Conservation (phyloP, 2,888 invertebrate species). For the Dynastes maya region DNA sequence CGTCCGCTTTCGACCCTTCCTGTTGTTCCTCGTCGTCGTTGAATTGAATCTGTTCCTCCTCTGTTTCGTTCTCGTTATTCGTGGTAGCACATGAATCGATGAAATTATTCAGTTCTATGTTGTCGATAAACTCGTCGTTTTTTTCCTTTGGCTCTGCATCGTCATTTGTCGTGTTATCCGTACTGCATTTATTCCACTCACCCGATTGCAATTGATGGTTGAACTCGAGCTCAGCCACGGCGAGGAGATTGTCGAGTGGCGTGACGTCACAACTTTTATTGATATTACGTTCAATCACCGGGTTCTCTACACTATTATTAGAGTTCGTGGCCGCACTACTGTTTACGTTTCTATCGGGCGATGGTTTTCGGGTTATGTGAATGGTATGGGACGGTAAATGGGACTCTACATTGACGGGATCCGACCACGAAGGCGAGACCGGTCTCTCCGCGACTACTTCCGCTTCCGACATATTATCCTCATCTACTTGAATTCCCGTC, state of each 20-base stretch:
- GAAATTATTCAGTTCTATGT: conserved; percentile 64
- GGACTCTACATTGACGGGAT: conserved; percentile 75
- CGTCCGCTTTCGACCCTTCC: conserved; percentile 60
- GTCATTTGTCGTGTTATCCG: conserved; percentile 50
- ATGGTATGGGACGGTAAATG: conserved; percentile 78
- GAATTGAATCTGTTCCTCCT: conserved; percentile 50
- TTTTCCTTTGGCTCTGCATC: conserved; percentile 54
- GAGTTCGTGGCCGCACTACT: conserved; percentile 63
- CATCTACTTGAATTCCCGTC: conserved; percentile 67
- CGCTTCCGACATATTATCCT: conserved; percentile 59
- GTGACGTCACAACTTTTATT: conserved; percentile 68
- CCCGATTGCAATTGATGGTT: conserved; percentile 73
- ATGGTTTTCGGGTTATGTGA: conserved; percentile 70
- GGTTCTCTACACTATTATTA: conserved; percentile 63
- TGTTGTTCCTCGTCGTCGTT: conserved; percentile 54
- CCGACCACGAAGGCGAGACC: conserved; percentile 66
- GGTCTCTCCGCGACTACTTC: conserved; percentile 51
- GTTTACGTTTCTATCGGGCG: conserved; percentile 63
- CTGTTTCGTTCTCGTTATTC: conserved; percentile 50
- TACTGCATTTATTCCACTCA: conserved; percentile 62
- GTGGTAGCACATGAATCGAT: conserved; percentile 62
- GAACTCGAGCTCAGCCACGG: conserved; percentile 78
- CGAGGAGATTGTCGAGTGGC: conserved; percentile 77
- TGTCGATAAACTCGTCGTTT: conserved; percentile 60
- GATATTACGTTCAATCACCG: conserved; percentile 68